Evolutionary conservation across 2,113 vertebrate species (phyloP).

Genomic region (Lethenteron reissneri): DNA sequence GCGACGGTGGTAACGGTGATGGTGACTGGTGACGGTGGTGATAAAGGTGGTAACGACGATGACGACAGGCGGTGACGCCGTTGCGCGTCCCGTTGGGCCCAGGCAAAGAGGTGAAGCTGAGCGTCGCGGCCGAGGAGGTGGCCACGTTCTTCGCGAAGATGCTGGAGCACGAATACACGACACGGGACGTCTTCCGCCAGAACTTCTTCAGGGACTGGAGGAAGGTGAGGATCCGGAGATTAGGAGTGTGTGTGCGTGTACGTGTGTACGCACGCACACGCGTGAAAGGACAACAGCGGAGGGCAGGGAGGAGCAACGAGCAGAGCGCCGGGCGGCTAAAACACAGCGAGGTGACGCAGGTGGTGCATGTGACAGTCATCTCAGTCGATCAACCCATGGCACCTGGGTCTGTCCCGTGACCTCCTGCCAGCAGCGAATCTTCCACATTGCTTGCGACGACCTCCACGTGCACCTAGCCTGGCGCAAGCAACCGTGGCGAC

Average conservation of each 20-base stretch:
- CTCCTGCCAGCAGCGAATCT: not conserved
- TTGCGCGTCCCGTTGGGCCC: not conserved
- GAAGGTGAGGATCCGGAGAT: conserved; percentile 32
- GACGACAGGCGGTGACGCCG: too few relatives aligned
- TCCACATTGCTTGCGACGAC: not conserved
- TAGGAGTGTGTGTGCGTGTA: not conserved
- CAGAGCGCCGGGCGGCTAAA: too few relatives aligned
- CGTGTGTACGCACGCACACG: not conserved
- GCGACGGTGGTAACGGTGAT: not conserved
- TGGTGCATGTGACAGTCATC: not conserved
- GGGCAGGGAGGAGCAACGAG: not conserved
- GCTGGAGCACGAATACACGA: conserved; percentile 93
- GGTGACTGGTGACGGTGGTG: not conserved
- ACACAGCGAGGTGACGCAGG: too few relatives aligned
- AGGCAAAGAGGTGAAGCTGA: conserved; percentile 76
- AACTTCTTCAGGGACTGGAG: conserved; percentile 95
- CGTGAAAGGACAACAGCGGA: not conserved
- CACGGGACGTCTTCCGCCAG: conserved; percentile 88
- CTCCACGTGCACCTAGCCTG: too few relatives aligned
- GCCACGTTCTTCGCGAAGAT: conserved; percentile 93
- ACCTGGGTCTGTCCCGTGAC: not conserved
- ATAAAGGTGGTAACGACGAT: not conserved
- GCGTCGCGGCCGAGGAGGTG: conserved; percentile 66
- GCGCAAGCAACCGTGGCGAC: too few relatives aligned
- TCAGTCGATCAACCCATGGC: not conserved